Base-by-base conservation (phyloP, 30 jellyfish, hydroid and myxozoan species). In the Haliclystus octoradiatus region DNA sequence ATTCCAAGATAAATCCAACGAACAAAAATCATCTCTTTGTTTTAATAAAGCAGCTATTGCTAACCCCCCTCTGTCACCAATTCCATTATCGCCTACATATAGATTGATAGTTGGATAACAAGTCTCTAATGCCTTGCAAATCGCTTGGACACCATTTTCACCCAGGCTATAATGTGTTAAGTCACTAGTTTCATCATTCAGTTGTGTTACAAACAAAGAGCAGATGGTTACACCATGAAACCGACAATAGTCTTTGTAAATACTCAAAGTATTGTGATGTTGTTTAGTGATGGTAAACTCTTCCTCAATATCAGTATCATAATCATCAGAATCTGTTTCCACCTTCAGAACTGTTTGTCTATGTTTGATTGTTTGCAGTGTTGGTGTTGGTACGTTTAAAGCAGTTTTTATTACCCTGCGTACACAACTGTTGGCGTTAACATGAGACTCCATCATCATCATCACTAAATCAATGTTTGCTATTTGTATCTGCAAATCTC, bases 91-190 rank as follows among this genome's bases (percentile, higher is more conserved):
- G 35, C 65, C 77, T 15, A 79, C 57, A 50, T 53, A 50, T 0
- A 79, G 68, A 0, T 66, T 24, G 15, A 67, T 47, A 2, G 84
- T 79, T 13, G 77, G 52, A 19, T 81, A 52, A 57, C 65, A 46
- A 34, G 27, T 52, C 32, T 23, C 33, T 79, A 79, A 14, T 49
- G 84, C 66, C 26, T 65, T 33, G 49, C 82, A 81, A 63, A 71
- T 66, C 3, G 93, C 93, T 24, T 62, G 34, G 46, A 66, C 79
- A 2, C 93, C 93, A 32, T 9, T 13, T 14, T 84, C 84, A 30
- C 93, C 93, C 0, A 79, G 26, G 75, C 71, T 79, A 50, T 79
- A 79, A 52, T 79, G 93, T 34, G 79, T 71, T 3, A 79, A 29
- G 63, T 79, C 79, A 19, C 70, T 71, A 50, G 63, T 81, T 19